A percentile compares a stretch with the other conserved stretches of the same genome.
These are phyloP conservation scores for Drosophila parabipectinata DNA, from an alignment of 1,140 invertebrate genomes.

Conservation along the genomic window DNA sequence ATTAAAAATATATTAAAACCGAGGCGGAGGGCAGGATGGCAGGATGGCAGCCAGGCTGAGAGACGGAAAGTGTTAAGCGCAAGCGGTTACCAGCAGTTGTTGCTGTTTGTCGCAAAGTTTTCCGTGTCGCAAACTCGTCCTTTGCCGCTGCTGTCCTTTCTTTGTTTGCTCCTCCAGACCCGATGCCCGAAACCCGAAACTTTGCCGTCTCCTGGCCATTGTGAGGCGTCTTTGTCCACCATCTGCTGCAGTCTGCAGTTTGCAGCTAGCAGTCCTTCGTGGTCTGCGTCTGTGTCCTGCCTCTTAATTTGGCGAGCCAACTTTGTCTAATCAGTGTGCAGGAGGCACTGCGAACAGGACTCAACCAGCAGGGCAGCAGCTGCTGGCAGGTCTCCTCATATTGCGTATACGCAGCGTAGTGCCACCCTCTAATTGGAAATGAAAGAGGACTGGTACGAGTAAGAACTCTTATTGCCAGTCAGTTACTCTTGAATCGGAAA, in stretches of 20 bases:
- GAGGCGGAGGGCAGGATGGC: neutral
- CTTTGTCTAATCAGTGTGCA: conserved; percentile 48
- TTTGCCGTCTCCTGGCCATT: conserved; percentile 45
- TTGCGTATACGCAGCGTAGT: conserved; percentile 33
- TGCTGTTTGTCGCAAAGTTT: conserved; percentile 53
- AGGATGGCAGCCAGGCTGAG: neutral
- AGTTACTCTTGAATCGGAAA: neutral
- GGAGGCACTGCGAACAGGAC: neutral
- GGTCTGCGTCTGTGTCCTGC: conserved; percentile 22
- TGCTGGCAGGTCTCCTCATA: conserved; percentile 25
- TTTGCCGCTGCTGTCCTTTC: conserved; percentile 6
- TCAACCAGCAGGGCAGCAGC: conserved; percentile 16
- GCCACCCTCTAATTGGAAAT: neutral
- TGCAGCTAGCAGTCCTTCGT: conserved; percentile 19
- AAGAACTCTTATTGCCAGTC: neutral
- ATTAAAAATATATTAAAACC: conserved; percentile 62
- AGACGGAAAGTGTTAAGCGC: conserved; percentile 63
- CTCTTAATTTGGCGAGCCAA: conserved; percentile 46
- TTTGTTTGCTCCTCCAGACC: conserved; percentile 28
- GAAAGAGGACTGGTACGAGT: neutral
- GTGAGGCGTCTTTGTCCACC: conserved; percentile 25
- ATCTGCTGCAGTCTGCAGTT: conserved; percentile 56
- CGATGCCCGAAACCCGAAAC: conserved; percentile 1
- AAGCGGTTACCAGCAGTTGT: conserved; percentile 64
- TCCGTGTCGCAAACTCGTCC: conserved; percentile 5